Evolutionary conservation across 2,797 vertebrate genomes (phyloP), one percentile per base, ranked within the genome.

Genomic region (Enteromius radiatus): DNA sequence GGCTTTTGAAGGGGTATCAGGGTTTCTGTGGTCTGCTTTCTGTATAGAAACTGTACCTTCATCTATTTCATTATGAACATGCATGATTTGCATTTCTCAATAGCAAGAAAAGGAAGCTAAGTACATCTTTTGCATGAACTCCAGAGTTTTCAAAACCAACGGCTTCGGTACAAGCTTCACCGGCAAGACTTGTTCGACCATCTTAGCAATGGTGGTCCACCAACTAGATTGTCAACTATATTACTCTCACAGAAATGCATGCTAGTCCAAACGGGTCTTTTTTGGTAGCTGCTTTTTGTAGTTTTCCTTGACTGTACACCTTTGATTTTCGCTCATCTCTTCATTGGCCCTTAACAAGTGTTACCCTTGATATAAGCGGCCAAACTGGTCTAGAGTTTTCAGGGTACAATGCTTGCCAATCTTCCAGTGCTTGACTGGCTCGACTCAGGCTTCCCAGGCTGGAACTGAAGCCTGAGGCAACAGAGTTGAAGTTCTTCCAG

Each of bases 401-500:
- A 49, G 56, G 38, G 59, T 33, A 77, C 70, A 41, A 52, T 45
- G 19, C 47, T 38, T 12, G 56, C 75, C 47, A 45, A 43, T 26
- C 71, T 80, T 73, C 41, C 69, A 47, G n/a, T 74, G 80, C 49
- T 82, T 45, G 65, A 65, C 43, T 78, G 76, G 77, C 49, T 68
- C 31, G 15, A 43, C 59, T 47, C 54, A 41, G 79, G 28, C 80
- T 87, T 83, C 74, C 83, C 86, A 84, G 80, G 69, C 80, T 83
- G 38, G 41, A 77, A 28, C 73, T n/a, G 9, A 82, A 84, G 70
- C 81, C 81, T 52, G 61, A 80, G 85, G 65, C 74, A 73, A 88
- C 87, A 90, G 88, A 89, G 90, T 88, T 92, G 90, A 88, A 90
- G 89, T 88, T 91, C 89, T 92, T 94, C 93, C 93, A 90, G 89